phyloP scores from a whole-genome alignment of 2,888 invertebrate species.

The Aspidiotus rigidus region DNA sequence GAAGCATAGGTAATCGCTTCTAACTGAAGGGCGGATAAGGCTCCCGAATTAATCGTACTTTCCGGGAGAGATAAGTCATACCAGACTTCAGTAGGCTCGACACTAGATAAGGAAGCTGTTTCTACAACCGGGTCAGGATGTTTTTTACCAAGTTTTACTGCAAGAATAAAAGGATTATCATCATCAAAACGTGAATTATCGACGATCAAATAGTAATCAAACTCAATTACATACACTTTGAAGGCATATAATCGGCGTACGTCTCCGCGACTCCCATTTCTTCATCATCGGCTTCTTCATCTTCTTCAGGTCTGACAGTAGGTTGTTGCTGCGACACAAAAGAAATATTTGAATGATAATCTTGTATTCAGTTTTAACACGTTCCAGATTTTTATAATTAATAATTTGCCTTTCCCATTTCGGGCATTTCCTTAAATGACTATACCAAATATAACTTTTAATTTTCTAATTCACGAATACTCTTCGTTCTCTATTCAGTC shows the following conservation, averaged over 20 bases:
- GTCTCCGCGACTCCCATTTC: slow-evolving; percentile 98
- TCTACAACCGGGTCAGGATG: slow-evolving; percentile 99
- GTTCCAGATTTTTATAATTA: not conserved
- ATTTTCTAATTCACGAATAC: too few relatives aligned
- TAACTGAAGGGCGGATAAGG: slow-evolving; percentile 88
- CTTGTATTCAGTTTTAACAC: too few relatives aligned
- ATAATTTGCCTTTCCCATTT: too few relatives aligned
- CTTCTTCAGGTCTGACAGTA: slow-evolving; percentile 37
- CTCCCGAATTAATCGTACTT: slow-evolving; percentile 70
- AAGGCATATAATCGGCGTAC: slow-evolving; percentile 95
- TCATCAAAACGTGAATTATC: not conserved
- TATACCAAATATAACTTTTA: too few relatives aligned
- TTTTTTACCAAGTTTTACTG: slow-evolving; percentile 84
- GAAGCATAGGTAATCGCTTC: slow-evolving; percentile 96
- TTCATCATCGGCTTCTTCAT: slow-evolving; percentile 41
- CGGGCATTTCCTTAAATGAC: too few relatives aligned
- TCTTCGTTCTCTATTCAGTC: too few relatives aligned
- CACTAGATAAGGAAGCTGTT: slow-evolving; percentile 92
- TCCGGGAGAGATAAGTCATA: slow-evolving; percentile 76
- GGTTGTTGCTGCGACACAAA: not conserved
- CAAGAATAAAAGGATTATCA: slow-evolving; percentile 36
- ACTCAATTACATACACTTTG: slow-evolving; percentile 60
- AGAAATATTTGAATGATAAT: too few relatives aligned
- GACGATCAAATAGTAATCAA: not conserved
- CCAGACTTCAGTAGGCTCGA: slow-evolving; percentile 87